Evolutionary conservation across 2,113 vertebrate genomes (phyloP).

Genomic region (Melozone crissalis): DNA sequence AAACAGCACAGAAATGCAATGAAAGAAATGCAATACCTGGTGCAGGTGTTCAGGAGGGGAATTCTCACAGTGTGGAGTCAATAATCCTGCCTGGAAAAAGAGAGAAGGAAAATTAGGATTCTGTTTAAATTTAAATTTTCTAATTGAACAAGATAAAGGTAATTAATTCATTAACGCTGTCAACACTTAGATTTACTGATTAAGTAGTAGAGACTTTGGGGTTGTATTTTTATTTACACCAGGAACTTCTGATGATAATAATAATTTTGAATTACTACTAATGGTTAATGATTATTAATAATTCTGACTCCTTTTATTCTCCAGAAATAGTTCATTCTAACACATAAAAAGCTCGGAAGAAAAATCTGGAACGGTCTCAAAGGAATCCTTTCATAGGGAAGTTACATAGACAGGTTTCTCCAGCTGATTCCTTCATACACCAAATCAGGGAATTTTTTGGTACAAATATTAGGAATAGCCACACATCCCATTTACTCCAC

Average conservation of each 20-base stretch:
- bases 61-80: background rate
- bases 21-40: background rate
- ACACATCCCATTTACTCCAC: background rate
- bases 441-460: background rate
- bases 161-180: background rate
- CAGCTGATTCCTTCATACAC: background rate
- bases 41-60: background rate
- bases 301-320: background rate
- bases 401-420: background rate
- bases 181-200: background rate
- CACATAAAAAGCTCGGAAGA: background rate
- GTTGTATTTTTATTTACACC: background rate
- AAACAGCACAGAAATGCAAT: background rate
- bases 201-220: background rate
- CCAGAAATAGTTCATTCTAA: background rate
- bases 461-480: fast-evolving
- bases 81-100: background rate
- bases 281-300: too few relatives aligned
- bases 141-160: background rate
- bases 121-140: background rate
- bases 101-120: background rate
- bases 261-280: background rate
- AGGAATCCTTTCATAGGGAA: background rate
- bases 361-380: background rate
- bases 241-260: background rate